Base-by-base conservation (phyloP, 2,888 invertebrate species). In the Heterodera filipjevi region DNA sequence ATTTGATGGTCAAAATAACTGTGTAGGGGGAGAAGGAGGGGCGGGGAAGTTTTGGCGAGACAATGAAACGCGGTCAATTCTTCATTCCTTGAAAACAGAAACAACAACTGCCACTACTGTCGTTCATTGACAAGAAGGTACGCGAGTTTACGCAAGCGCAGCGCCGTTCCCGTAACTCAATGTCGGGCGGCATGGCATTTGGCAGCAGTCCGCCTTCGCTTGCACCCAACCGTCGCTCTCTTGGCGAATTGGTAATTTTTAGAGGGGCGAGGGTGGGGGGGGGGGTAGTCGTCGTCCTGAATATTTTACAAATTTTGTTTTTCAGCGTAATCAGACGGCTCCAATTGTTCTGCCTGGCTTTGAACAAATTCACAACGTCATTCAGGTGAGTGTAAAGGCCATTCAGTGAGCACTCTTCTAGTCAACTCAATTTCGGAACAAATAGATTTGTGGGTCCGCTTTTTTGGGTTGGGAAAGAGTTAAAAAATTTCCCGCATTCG, bases 81-180 rank as follows among this genome's bases (percentile, higher is more conserved):
- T n/a, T 53, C 22, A 22, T 53, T 53, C 19, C 53, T 27, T 75
- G 27, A 16, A 19, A 8, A 19, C 59, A 75, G 75, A 75, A 59
- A 10, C 59, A 66, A 19, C 44, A 32, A 3, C 22, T 64, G 30
- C 75, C 75, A 27, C 8, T 64, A 0, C 53, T 75, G 22, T 44
- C 44, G 32, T 64, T 75, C 59, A 75, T 75, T 10, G 75, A 75
- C 3, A 44, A 39, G 66, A 75, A 75, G 33, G 46, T 46, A 44
- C 32, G 75, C 27, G 75, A 75, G 44, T 75, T 30, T 64, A 30
- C 30, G 30, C 46, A 53, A 22, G 75, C 75, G 2, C 66, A 75
- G 49, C 68, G 44, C 12, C 68, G 68, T 19, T n/a, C 68, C 19
- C 68, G 68, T 3, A n/a, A n/a, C n/a, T 22, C 68, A 3, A 12